Conservation (phyloP, 2,888 invertebrate genomes). For the Lathronympha strigana region DNA sequence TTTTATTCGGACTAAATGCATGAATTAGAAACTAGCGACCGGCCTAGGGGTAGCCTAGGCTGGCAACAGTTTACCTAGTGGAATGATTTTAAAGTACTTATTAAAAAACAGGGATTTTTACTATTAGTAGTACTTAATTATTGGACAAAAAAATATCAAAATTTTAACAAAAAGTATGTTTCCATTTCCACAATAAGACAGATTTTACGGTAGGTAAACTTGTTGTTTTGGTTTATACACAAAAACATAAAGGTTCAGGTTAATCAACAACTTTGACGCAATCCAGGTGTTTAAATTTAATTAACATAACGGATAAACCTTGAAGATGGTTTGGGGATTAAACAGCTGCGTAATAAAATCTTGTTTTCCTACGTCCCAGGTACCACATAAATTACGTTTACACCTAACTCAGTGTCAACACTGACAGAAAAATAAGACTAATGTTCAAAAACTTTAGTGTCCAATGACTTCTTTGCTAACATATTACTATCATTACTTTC, state of each 20-base stretch:
- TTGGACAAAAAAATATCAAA: too few species aligned
- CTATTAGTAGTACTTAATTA: too few species aligned
- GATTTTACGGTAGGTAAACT: background rate
- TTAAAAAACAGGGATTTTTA: too few species aligned
- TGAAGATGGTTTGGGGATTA: slow-evolving; percentile 60
- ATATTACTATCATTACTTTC: background rate
- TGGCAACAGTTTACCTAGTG: background rate
- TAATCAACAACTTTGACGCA: slow-evolving; percentile 7
- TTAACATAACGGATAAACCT: slow-evolving; percentile 54
- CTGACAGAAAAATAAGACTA: slow-evolving; percentile 39
- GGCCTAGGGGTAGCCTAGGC: background rate
- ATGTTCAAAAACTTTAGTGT: background rate
- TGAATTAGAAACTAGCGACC: background rate
- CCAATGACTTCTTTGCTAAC: background rate
- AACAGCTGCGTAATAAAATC: slow-evolving; percentile 68
- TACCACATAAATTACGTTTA: slow-evolving; percentile 59
- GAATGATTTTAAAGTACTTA: too few species aligned
- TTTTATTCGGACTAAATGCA: background rate
- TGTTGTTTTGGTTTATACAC: background rate
- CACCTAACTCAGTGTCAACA: slow-evolving; percentile 52
- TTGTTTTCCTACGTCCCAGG: slow-evolving; percentile 56
- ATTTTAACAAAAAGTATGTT: too few species aligned
- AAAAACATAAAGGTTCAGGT: slow-evolving; percentile 14
- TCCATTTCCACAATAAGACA: background rate
- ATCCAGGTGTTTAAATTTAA: slow-evolving; percentile 46